phyloP scores from a whole-genome alignment of 2,113 vertebrate species.

The Nematolebias whitei region DNA sequence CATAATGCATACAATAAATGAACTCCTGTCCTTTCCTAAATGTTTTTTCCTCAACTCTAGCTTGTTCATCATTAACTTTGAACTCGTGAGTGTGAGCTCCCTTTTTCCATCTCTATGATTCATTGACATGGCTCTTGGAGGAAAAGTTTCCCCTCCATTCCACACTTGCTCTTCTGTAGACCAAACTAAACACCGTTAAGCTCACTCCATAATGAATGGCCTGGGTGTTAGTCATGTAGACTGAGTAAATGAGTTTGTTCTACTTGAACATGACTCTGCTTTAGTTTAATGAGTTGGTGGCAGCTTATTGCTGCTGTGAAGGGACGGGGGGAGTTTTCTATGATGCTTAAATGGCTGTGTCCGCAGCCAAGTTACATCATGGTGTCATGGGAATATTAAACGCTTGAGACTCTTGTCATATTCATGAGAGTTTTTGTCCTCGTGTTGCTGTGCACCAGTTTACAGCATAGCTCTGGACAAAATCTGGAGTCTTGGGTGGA shows the following conservation, averaged over 20 bases:
- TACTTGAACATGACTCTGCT: neutral
- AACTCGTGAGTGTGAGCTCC: slow-evolving; percentile 49
- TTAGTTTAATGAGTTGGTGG: neutral
- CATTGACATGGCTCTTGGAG: slow-evolving; percentile 61
- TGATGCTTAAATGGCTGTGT: slow-evolving; percentile 9
- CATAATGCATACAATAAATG: too few species aligned
- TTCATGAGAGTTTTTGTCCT: slow-evolving; percentile 28
- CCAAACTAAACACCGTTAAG: slow-evolving; percentile 17
- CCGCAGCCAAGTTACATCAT: slow-evolving; percentile 6
- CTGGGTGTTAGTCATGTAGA: neutral
- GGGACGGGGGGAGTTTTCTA: neutral
- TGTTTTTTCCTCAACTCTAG: neutral
- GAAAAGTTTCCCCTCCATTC: slow-evolving; percentile 48
- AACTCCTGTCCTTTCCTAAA: neutral
- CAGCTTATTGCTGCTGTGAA: neutral
- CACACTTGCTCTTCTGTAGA: slow-evolving; percentile 17
- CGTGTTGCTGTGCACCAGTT: neutral
- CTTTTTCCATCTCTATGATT: slow-evolving; percentile 71
- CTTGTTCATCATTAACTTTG: slow-evolving; percentile 77
- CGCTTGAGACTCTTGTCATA: slow-evolving; percentile 4
- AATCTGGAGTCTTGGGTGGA: neutral
- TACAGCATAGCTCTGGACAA: neutral
- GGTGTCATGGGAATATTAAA: slow-evolving; percentile 12
- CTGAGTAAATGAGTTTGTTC: neutral
- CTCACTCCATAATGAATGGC: neutral